Percentiles rank a stretch among this genome's conserved stretches.
These are phyloP conservation scores for Macaria liturata DNA, from an alignment of 2,888 invertebrate species.

Conservation along the genomic window DNA sequence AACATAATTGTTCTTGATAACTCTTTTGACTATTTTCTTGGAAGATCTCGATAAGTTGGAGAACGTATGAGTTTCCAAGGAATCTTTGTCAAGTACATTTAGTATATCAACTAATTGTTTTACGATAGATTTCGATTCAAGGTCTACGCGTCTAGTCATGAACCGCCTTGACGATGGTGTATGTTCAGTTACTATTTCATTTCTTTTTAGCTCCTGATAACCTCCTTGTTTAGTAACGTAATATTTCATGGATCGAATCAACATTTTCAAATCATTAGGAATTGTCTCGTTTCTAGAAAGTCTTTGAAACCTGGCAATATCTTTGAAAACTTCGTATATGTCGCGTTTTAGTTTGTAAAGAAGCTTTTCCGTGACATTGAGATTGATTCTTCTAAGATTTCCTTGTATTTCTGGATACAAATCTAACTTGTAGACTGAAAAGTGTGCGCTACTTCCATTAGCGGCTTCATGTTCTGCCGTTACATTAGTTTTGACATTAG, in stretches of 20 bases:
- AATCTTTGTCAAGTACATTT: constrained; percentile 45
- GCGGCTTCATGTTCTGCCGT: constrained; percentile 24
- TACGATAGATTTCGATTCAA: constrained; percentile 27
- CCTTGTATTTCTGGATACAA: constrained; percentile 39
- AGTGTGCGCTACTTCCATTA: constrained; percentile 26
- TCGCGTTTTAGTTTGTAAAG: constrained; percentile 57
- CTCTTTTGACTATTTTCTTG: constrained; percentile 49
- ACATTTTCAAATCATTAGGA: constrained; percentile 47
- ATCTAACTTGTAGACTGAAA: constrained; percentile 48
- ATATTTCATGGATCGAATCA: constrained; percentile 51
- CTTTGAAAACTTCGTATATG: constrained; percentile 55
- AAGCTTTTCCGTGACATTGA: constrained; percentile 40
- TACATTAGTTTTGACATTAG: constrained; percentile 30
- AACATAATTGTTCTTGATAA: constrained; percentile 46
- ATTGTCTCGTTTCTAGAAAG: constrained; percentile 35
- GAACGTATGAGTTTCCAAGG: constrained; percentile 42
- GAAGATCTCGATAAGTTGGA: constrained; percentile 41
- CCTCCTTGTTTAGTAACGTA: constrained; percentile 48
- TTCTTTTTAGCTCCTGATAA: constrained; percentile 12
- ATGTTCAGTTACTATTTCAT: constrained; percentile 10
- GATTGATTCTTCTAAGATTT: constrained; percentile 38
- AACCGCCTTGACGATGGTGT: constrained; percentile 5
- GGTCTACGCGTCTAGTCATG: not conserved
- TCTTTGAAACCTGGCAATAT: constrained; percentile 50
- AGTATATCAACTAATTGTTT: constrained; percentile 48